These are phyloP conservation scores for Hedya salicella DNA, from an alignment of 2,888 invertebrate genomes.

Conservation along the genomic window DNA sequence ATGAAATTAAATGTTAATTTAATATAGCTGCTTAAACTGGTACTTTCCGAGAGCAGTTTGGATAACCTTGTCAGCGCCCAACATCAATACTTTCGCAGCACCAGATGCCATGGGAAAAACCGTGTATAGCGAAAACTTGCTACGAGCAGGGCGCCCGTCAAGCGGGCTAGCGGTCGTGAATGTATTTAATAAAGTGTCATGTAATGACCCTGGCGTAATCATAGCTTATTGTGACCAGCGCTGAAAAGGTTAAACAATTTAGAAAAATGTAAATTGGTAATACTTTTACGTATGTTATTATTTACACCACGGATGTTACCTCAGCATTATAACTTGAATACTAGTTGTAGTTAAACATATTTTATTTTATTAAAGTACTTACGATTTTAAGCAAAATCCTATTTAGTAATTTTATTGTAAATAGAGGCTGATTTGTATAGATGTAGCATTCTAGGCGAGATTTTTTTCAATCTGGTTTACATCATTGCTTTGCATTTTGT, in stretches of 20 bases:
- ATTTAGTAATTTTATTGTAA: slow-evolving; percentile 58
- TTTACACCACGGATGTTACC: slow-evolving; percentile 30
- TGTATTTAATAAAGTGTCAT: background rate
- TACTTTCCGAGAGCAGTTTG: background rate
- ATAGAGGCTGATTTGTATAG: slow-evolving; percentile 50
- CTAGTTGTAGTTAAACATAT: slow-evolving; percentile 18
- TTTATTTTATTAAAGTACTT: slow-evolving; percentile 50
- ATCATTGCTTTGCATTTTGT: slow-evolving; percentile 30
- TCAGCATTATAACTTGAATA: slow-evolving; percentile 22
- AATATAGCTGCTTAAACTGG: background rate
- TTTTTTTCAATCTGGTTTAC: slow-evolving; percentile 4
- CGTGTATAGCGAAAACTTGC: no score
- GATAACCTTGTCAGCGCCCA: background rate
- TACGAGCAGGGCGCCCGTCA: no score
- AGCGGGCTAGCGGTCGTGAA: no score
- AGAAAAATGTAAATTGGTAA: background rate
- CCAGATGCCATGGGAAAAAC: no score
- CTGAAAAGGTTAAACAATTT: background rate
- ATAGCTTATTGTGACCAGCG: background rate
- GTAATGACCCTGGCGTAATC: background rate
- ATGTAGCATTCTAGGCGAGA: slow-evolving; percentile 18
- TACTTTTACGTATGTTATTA: background rate
- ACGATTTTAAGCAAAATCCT: slow-evolving; percentile 58
- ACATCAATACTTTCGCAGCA: no score
- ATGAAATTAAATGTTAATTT: slow-evolving; percentile 25